A percentile compares a stretch with the other conserved stretches of the same genome.
phyloP scores from a whole-genome alignment of 2,888 invertebrate species.

The Dicranocentrus wangi region DNA sequence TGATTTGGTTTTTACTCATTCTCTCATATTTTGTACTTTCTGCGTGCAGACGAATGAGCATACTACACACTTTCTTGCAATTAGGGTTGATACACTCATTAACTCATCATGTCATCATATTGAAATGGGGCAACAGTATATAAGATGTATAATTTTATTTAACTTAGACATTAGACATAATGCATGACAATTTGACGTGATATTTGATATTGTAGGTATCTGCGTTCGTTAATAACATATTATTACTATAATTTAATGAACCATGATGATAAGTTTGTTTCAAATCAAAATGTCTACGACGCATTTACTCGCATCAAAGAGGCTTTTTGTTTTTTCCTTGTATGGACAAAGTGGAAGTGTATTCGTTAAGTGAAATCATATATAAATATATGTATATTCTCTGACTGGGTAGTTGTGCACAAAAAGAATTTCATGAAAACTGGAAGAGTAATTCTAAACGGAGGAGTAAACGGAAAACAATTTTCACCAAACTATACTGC shows the following conservation, averaged over 20 bases:
- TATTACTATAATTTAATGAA: neutral
- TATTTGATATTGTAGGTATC: neutral
- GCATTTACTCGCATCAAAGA: slow-evolving; percentile 30
- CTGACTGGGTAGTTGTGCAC: neutral
- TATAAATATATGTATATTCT: neutral
- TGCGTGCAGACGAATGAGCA: too few relatives aligned
- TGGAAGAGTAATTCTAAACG: too few relatives aligned
- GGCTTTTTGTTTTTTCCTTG: slow-evolving; percentile 12
- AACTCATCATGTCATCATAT: neutral
- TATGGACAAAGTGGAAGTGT: neutral
- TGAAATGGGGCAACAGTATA: neutral
- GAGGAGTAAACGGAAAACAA: too few relatives aligned
- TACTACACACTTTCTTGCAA: too few relatives aligned
- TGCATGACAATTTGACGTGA: neutral
- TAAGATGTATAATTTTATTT: too few relatives aligned
- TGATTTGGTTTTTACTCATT: too few relatives aligned
- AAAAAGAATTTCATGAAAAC: neutral
- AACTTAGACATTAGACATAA: too few relatives aligned
- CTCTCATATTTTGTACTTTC: too few relatives aligned
- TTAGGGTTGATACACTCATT: neutral
- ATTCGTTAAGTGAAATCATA: neutral
- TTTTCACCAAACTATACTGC: too few relatives aligned
- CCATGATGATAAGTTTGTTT: slow-evolving; percentile 19
- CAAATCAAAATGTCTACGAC: slow-evolving; percentile 39
- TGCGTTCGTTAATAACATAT: neutral